phyloP scores from a whole-genome alignment of 1,140 invertebrate genomes.

The Drosophila repletoides region DNA sequence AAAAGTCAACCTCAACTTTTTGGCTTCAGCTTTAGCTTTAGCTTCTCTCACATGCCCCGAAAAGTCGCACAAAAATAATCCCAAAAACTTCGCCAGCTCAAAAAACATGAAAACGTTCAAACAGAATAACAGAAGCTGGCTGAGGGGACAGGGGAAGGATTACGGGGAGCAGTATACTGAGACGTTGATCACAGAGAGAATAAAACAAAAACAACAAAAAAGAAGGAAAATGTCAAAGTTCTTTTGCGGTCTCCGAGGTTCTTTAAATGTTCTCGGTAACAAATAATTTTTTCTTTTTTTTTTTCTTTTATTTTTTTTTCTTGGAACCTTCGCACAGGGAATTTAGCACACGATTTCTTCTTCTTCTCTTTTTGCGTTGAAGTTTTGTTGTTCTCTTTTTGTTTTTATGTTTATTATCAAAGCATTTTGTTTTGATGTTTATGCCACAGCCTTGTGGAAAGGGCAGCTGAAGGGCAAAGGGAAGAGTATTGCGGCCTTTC shows the following conservation, averaged over 20 bases:
- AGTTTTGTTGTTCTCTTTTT: conserved; percentile 19
- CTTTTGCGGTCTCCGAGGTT: conserved; percentile 76
- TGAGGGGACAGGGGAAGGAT: background rate
- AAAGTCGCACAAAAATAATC: conserved; percentile 77
- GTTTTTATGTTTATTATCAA: conserved; percentile 12
- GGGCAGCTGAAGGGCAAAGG: conserved; percentile 9
- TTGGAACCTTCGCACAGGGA: conserved; percentile 60
- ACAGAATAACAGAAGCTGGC: conserved; percentile 52
- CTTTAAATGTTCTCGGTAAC: conserved; percentile 75
- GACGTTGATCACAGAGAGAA: conserved; percentile 78
- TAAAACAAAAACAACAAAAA: too few relatives aligned
- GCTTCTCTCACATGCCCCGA: conserved; percentile 61
- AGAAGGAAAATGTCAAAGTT: conserved; percentile 78
- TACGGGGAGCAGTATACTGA: conserved; percentile 27
- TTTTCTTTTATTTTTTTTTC: conserved; percentile 38
- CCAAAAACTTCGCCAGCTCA: conserved; percentile 74
- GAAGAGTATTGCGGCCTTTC: background rate
- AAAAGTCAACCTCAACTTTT: conserved; percentile 68
- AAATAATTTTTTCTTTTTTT: conserved; percentile 33
- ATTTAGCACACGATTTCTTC: conserved; percentile 53
- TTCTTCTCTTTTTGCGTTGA: background rate
- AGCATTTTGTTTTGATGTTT: conserved; percentile 40
- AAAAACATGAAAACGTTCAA: conserved; percentile 75
- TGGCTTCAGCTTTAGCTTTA: conserved; percentile 28
- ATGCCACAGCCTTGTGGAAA: conserved; percentile 15